A percentile compares a stretch with the other conserved stretches of the same genome.
Evolutionary conservation across 2,797 vertebrate species (phyloP).

Genomic region (Micrastur ruficollis): DNA sequence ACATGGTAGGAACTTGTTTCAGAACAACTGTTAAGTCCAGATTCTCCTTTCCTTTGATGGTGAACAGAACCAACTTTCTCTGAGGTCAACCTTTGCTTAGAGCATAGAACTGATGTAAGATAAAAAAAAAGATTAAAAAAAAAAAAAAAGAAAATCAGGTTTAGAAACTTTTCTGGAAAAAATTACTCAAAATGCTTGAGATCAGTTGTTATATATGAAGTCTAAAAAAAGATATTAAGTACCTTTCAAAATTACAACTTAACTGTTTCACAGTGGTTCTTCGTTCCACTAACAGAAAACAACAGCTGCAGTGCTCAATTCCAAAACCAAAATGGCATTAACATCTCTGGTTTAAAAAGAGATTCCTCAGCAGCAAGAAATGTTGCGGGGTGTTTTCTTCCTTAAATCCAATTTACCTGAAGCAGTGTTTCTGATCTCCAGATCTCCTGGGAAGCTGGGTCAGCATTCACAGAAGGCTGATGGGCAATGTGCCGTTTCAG

Average conservation of each 20-base stretch:
- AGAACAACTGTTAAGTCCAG: neutral
- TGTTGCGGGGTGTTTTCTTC: neutral
- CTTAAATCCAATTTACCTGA: conserved; percentile 75
- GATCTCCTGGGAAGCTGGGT: conserved; percentile 95
- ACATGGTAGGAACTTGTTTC: neutral
- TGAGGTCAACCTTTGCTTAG: neutral
- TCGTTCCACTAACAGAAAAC: neutral
- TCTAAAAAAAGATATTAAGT: neutral
- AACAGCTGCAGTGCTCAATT: neutral
- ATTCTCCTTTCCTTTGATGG: neutral
- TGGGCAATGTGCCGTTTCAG: conserved; percentile 93
- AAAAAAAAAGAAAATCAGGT: neutral
- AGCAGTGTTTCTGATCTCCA: conserved; percentile 93
- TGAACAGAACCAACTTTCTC: neutral
- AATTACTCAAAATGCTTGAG: neutral
- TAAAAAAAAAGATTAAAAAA: neutral
- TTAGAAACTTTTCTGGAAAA: neutral
- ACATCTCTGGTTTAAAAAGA: neutral
- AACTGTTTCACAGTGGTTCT: neutral
- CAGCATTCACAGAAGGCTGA: conserved; percentile 91
- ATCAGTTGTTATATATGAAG: neutral
- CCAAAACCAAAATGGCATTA: neutral
- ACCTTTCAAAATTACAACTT: neutral
- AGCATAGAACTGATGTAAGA: neutral
- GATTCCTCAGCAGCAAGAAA: neutral